Evolutionary conservation across 2,888 invertebrate genomes (phyloP).

Genomic region (Cataglyphis albicans): DNA sequence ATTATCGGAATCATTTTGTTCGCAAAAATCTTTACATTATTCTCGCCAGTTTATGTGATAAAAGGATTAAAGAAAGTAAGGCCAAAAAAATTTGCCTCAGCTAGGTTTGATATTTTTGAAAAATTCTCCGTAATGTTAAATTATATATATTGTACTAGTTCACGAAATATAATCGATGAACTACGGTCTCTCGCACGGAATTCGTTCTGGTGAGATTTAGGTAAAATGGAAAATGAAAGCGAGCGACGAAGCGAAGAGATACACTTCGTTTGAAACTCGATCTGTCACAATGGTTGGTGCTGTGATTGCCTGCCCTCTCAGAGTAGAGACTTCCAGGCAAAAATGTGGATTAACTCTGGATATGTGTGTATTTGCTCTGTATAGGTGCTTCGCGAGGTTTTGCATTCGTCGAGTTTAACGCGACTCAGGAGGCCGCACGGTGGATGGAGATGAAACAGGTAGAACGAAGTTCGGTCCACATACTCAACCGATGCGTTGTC

Average conservation of each 20-base stretch:
- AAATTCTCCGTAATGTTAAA: slow-evolving; percentile 55
- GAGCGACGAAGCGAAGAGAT: slow-evolving; percentile 78
- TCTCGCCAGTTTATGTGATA: slow-evolving; percentile 10
- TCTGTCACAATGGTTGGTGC: slow-evolving; percentile 85
- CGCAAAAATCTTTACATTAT: slow-evolving; percentile 19
- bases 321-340: slow-evolving; percentile 85
- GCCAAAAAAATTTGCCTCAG: slow-evolving; percentile 46
- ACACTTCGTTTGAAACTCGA: slow-evolving; percentile 83
- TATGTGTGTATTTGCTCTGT: slow-evolving; percentile 90
- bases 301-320: slow-evolving; percentile 86
- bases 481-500: slow-evolving; percentile 85
- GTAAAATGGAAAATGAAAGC: slow-evolving; percentile 79
- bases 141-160: slow-evolving; percentile 20
- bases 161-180: slow-evolving; percentile 54
- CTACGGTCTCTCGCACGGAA: slow-evolving; percentile 66
- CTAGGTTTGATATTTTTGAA: slow-evolving; percentile 53
- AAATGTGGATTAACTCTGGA: slow-evolving; percentile 86
- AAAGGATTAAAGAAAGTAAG: slow-evolving; percentile 48
- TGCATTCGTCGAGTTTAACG: slow-evolving; percentile 96
- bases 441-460: slow-evolving; percentile 98
- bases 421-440: slow-evolving; percentile 94
- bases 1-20: neutral
- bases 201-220: slow-evolving; percentile 77
- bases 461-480: slow-evolving; percentile 86
- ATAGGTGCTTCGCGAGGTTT: slow-evolving; percentile 95